These are phyloP conservation scores for Poecilobothrus nobilitatus DNA, from an alignment of 2,888 invertebrate species.

Conservation along the genomic window DNA sequence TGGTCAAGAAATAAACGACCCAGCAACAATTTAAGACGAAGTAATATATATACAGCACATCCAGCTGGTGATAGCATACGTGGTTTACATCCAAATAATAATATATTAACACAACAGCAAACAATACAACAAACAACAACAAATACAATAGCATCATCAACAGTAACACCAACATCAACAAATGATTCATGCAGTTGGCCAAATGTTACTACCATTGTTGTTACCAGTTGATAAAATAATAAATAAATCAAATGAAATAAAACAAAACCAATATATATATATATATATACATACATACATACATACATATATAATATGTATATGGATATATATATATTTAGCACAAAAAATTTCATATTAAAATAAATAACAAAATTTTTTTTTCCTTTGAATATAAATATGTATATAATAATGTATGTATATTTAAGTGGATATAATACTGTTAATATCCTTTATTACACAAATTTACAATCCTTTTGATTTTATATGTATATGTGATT, in stretches of 20 bases:
- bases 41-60: constrained; percentile 43
- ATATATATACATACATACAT: constrained; percentile 5
- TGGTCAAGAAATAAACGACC: constrained; percentile 43
- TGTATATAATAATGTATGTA: not conserved
- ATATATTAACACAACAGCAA: constrained; percentile 21
- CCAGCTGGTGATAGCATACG: constrained; percentile 41
- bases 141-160: constrained; percentile 14
- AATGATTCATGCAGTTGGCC: constrained; percentile 34
- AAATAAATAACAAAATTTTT: no score
- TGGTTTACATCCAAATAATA: constrained; percentile 34
- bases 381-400: no score
- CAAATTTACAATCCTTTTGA: no score
- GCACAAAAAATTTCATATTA: no score
- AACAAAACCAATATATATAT: not conserved
- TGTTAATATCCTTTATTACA: no score
- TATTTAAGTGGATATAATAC: no score
- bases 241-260: not conserved
- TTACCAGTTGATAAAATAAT: constrained; percentile 38
- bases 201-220: constrained; percentile 36
- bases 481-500: no score
- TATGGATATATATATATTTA: not conserved
- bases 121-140: constrained; percentile 11
- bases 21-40: constrained; percentile 41
- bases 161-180: constrained; percentile 22
- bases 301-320: not conserved